phyloP scores from a whole-genome alignment of 2,797 vertebrate genomes.

The Sphenopsis melanotis region DNA sequence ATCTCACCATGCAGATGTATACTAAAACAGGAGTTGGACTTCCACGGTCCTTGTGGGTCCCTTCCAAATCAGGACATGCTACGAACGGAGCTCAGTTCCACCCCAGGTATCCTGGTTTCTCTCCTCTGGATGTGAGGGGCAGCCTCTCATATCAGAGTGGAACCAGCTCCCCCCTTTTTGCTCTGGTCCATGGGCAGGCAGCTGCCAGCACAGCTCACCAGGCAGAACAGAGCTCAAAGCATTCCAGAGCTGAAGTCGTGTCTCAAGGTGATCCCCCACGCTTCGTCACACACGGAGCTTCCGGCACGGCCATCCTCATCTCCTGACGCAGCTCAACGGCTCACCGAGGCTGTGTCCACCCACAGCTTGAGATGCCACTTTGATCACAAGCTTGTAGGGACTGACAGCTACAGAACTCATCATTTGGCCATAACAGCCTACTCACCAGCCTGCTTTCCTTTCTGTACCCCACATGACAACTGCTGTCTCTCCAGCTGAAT shows the following conservation, averaged over 20 bases:
- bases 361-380: not conserved
- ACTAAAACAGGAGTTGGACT: not conserved
- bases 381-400: not conserved
- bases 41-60: not conserved
- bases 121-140: not conserved
- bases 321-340: accelerated
- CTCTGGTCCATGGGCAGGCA: not conserved
- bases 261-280: not conserved
- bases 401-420: not conserved
- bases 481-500: not conserved
- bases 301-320: not conserved
- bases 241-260: not conserved
- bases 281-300: not conserved
- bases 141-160: not conserved
- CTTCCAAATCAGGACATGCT: not conserved
- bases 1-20: not conserved
- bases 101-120: not conserved
- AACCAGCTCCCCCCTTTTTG: not conserved
- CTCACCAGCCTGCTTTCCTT: not conserved
- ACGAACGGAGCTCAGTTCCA: not conserved
- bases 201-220: not conserved
- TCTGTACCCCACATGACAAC: not conserved
- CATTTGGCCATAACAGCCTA: not conserved
- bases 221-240: not conserved
- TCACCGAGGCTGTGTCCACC: not conserved